Evolutionary conservation across 1,140 invertebrate genomes (phyloP).

Genomic region (Solenopsis invicta): DNA sequence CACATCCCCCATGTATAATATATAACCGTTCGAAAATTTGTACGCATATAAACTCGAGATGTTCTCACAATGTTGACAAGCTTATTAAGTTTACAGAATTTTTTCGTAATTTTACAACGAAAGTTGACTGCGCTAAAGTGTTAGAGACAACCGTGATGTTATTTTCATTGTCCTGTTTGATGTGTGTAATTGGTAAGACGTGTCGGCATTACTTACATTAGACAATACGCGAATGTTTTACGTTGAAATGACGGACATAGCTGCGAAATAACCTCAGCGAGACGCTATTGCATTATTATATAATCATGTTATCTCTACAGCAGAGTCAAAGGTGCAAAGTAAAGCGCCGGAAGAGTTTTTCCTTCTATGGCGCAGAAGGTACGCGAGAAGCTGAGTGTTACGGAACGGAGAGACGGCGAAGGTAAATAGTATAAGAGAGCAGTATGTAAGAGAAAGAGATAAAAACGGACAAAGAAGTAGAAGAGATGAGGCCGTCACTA

Average conservation of each 20-base stretch:
- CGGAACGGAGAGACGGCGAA: slow-evolving; percentile 23
- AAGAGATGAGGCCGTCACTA: slow-evolving; percentile 34
- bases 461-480: background rate
- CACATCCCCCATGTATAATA: no score
- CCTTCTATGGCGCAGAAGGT: slow-evolving; percentile 18
- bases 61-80: background rate
- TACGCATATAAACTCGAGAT: background rate
- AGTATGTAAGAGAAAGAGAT: background rate
- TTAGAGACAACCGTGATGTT: background rate
- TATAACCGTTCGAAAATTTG: background rate
- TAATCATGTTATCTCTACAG: slow-evolving; percentile 51
- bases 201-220: background rate
- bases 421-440: slow-evolving; percentile 29
- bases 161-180: background rate
- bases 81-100: background rate
- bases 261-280: slow-evolving; percentile 44
- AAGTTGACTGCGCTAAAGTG: background rate
- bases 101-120: slow-evolving; percentile 13
- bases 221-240: slow-evolving; percentile 12
- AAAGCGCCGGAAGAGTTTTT: slow-evolving; percentile 54
- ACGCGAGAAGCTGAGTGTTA: slow-evolving; percentile 39
- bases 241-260: slow-evolving; percentile 30
- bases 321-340: slow-evolving; percentile 56
- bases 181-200: slow-evolving; percentile 33
- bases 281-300: slow-evolving; percentile 57